Conservation (phyloP, 2,797 vertebrate genomes). For the Bradypodion ventrale region DNA sequence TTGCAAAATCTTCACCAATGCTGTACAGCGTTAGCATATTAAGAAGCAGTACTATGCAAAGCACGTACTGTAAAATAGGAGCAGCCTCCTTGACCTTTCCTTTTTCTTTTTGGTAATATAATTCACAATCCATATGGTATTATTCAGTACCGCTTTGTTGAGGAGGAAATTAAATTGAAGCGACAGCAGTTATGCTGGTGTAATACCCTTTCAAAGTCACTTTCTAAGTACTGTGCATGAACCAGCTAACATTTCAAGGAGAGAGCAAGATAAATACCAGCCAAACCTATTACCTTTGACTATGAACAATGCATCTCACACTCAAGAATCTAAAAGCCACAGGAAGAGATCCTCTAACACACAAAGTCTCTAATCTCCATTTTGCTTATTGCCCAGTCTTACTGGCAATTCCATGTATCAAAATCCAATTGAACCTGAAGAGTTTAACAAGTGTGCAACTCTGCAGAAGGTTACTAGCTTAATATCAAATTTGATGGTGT, state of each 20-base stretch:
- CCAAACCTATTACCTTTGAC: neutral
- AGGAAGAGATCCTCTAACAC: neutral
- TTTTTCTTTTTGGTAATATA: slow-evolving; percentile 48
- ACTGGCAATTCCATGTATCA: neutral
- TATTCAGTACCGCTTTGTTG: neutral
- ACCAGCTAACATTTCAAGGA: slow-evolving; percentile 40
- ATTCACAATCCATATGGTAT: slow-evolving; percentile 28
- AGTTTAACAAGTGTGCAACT: neutral
- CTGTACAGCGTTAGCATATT: neutral
- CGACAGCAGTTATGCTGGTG: slow-evolving; percentile 8
- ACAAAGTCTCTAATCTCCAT: neutral
- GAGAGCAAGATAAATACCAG: slow-evolving; percentile 24
- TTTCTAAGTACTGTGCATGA: slow-evolving; percentile 46
- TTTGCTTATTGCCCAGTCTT: neutral
- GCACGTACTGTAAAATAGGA: neutral
- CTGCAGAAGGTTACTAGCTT: neutral
- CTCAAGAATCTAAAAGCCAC: neutral
- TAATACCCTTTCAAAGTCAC: slow-evolving; percentile 47
- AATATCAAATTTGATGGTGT: slow-evolving; percentile 1
- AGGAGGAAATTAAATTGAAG: slow-evolving; percentile 6
- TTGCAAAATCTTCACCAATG: neutral
- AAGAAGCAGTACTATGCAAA: slow-evolving; percentile 11
- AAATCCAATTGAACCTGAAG: neutral
- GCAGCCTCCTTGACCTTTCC: slow-evolving; percentile 6
- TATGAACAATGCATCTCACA: neutral